phyloP scores from a whole-genome alignment of 2,888 invertebrate species.

The Metalampra italica region DNA sequence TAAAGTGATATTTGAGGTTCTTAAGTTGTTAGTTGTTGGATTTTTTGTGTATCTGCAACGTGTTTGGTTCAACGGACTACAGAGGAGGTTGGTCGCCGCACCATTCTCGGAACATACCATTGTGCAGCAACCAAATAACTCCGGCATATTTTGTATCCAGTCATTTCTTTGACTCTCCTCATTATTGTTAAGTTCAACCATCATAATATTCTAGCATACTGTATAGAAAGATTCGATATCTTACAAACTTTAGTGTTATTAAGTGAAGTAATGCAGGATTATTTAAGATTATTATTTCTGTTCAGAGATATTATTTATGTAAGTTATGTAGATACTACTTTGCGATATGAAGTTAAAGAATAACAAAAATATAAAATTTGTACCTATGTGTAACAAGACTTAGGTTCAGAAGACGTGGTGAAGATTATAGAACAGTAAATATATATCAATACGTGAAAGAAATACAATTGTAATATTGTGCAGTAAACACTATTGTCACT shows the following conservation, averaged over 20 bases:
- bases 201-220: background rate
- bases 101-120: conserved; percentile 57
- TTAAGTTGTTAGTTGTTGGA: conserved; percentile 57
- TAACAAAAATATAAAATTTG: background rate
- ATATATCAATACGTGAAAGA: too few species aligned
- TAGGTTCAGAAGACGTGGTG: too few species aligned
- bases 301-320: too few species aligned
- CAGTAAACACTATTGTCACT: too few species aligned
- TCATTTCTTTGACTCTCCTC: conserved; percentile 6
- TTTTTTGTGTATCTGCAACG: conserved; percentile 75
- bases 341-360: background rate
- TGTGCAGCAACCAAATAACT: conserved; percentile 58
- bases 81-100: conserved; percentile 69
- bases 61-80: conserved; percentile 78
- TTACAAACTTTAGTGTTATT: too few species aligned
- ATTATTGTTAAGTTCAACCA: background rate
- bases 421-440: too few species aligned
- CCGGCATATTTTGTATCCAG: conserved; percentile 42
- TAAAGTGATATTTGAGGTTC: conserved; percentile 48
- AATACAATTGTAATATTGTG: too few species aligned
- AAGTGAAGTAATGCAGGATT: too few species aligned
- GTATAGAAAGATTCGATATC: too few species aligned
- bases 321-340: too few species aligned
- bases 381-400: background rate
- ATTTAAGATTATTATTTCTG: too few species aligned